Evolutionary conservation across 2,888 invertebrate genomes (phyloP), one percentile per base, ranked within the genome.

Genomic region (Graphium colonna): DNA sequence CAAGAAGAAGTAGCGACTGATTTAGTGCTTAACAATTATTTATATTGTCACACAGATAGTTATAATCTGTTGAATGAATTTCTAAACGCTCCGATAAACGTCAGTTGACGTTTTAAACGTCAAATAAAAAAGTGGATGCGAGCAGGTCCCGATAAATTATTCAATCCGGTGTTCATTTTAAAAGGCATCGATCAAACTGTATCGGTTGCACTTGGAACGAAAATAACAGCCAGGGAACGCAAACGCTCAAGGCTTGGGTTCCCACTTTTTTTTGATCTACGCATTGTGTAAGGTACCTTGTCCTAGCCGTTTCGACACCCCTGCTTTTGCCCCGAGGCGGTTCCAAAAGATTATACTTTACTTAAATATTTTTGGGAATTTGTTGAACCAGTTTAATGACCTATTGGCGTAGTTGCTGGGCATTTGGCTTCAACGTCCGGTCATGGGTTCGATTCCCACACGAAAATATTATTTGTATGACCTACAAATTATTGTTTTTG

Each of bases 101-200:
- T 59, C 62, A 65, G 61, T 73, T 68, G 68, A 65, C 57, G 64
- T 65, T 73, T 74, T 74, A 75, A 73, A 71, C 65, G 59, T 71
- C 69, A 61, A 63, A 67, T 70, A 66, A 68, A 67, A 65, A 62
- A 66, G 3, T 60, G 65, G 64, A 67, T 21, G n/a, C n/a, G n/a
- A 68, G 73, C 61, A 62, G 61, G 69, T 64, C 57, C 61, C 67
- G 69, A 80, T 80, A 79, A 79, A 77, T 79, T 77, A 78, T 76
- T 75, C 71, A 73, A 76, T 71, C 68, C 64, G 59, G 58, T 64
- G 69, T 71, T 75, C 74, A 68, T 74, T 78, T 77, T 75, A 75
- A 76, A 75, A 77, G 63, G 75, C 78, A 81, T 79, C 79, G 74
- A 79, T 81, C 81, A 80, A 73, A 67, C 63, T 65, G 64, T 69